Percentiles rank a stretch among this genome's conserved stretches.
phyloP scores from a whole-genome alignment of 2,797 vertebrate species.

The Pygocentrus nattereri region DNA sequence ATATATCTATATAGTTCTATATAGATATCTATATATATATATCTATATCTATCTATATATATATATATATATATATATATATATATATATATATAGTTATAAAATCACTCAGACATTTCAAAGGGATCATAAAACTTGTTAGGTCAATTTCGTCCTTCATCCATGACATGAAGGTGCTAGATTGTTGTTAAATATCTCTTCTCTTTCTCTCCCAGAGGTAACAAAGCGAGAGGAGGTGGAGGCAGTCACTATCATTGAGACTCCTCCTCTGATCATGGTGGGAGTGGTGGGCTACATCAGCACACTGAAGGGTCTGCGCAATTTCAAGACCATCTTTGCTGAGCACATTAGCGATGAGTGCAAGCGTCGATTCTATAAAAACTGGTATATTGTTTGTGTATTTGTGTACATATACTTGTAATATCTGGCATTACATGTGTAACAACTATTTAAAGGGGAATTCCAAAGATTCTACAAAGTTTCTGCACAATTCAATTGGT shows the following conservation, averaged over 20 bases:
- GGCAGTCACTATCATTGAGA: constrained; percentile 92
- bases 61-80: too few species aligned
- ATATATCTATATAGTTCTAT: too few species aligned
- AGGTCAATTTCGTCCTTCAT: neutral
- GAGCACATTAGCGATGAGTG: constrained; percentile 95
- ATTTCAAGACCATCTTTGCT: constrained; percentile 92
- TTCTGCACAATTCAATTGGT: too few species aligned
- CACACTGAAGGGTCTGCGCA: constrained; percentile 85
- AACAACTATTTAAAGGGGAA: too few species aligned
- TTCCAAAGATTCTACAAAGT: too few species aligned
- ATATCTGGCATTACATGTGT: neutral
- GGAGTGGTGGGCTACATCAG: constrained; percentile 90
- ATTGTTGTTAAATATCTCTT: neutral
- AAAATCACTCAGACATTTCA: neutral
- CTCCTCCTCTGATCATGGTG: constrained; percentile 88
- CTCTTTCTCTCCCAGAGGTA: constrained; percentile 77
- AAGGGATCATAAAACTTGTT: neutral
- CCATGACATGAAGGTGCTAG: neutral
- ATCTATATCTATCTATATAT: too few species aligned
- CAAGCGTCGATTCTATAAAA: constrained; percentile 92
- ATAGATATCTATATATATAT: too few species aligned
- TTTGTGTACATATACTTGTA: neutral
- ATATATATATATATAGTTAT: too few species aligned
- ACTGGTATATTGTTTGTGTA: constrained; percentile 85
- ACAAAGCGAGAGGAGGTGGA: constrained; percentile 93